Evolutionary conservation across 2,113 vertebrate genomes (phyloP).

Genomic region (Erpornis zantholeuca): DNA sequence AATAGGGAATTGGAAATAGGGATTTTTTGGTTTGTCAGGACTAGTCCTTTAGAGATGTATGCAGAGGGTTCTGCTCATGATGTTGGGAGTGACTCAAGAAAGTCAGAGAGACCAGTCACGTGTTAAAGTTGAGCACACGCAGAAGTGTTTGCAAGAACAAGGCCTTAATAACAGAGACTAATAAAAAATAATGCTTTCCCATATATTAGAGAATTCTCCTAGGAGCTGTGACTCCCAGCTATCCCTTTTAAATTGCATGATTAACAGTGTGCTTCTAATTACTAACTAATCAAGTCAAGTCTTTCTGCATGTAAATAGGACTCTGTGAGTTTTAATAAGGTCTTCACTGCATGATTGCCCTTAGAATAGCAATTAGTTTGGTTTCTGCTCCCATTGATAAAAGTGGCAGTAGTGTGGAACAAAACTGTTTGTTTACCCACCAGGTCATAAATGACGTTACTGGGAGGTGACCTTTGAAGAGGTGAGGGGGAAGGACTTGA

Average conservation of each 20-base stretch:
- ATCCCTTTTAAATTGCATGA: neutral
- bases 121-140: neutral
- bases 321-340: slow-evolving; percentile 36
- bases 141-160: neutral
- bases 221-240: neutral
- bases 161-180: neutral
- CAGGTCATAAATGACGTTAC: neutral
- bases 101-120: neutral
- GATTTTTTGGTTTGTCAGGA: neutral
- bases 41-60: neutral
- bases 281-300: slow-evolving; percentile 49
- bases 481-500: neutral
- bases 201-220: neutral
- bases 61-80: neutral
- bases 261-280: slow-evolving; percentile 43
- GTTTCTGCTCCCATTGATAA: slow-evolving; percentile 30
- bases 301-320: slow-evolving; percentile 15
- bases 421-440: neutral
- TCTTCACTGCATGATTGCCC: neutral
- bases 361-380: slow-evolving; percentile 21
- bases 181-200: neutral
- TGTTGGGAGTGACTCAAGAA: neutral
- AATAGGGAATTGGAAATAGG: neutral
- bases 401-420: neutral
- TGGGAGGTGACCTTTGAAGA: neutral